A percentile compares a stretch with the other conserved stretches of the same genome.
These are phyloP conservation scores for Stigmatopora nigra DNA, from an alignment of 2,113 vertebrate species.

Conservation along the genomic window DNA sequence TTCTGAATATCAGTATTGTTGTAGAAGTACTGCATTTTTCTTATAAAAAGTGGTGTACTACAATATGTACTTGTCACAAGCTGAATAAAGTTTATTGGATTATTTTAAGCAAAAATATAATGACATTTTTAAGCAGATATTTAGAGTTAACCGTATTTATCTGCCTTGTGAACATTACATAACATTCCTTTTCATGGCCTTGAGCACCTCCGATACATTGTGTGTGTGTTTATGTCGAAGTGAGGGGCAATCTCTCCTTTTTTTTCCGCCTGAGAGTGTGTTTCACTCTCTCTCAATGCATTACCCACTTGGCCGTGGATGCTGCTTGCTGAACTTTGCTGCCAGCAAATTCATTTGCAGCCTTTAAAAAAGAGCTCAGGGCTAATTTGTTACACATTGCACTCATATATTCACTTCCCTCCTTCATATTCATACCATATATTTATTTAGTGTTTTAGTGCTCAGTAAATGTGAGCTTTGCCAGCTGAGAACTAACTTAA, in stretches of 20 bases:
- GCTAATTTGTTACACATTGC: conserved; percentile 55
- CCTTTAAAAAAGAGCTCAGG: conserved; percentile 54
- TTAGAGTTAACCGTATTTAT: neutral
- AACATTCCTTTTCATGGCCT: conserved; percentile 41
- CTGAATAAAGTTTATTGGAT: neutral
- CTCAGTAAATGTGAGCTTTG: conserved; percentile 5
- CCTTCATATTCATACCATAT: conserved; percentile 42
- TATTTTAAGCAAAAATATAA: neutral
- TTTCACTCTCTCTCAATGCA: conserved; percentile 62
- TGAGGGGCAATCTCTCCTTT: conserved; percentile 21
- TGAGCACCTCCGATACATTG: conserved; percentile 10
- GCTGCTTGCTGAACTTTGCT: conserved; percentile 50
- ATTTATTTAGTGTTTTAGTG: conserved; percentile 26
- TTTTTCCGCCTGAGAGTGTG: conserved; percentile 20
- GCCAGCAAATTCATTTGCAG: conserved; percentile 63
- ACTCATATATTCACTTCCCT: conserved; percentile 55
- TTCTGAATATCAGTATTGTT: neutral
- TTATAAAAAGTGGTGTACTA: neutral
- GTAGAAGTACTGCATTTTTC: too few species aligned
- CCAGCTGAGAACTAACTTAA: conserved; percentile 17
- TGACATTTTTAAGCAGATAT: neutral
- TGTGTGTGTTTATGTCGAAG: conserved; percentile 14
- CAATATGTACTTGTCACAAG: neutral
- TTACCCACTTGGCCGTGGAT: conserved; percentile 63
- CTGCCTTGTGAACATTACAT: conserved; percentile 44